These are phyloP conservation scores for Sebastes variabilis DNA, from an alignment of 2,797 vertebrate genomes.

Conservation along the genomic window DNA sequence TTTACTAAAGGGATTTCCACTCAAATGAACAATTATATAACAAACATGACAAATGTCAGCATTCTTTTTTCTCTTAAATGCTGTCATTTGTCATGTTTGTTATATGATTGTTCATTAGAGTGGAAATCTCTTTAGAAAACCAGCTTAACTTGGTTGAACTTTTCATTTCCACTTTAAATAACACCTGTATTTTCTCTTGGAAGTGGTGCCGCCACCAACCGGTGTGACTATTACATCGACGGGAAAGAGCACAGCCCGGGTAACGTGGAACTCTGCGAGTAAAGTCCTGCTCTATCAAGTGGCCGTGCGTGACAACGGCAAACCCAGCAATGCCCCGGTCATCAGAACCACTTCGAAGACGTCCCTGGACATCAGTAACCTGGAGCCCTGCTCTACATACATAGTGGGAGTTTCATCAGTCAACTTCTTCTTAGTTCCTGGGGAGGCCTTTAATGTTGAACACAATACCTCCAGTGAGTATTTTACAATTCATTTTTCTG, in stretches of 20 bases:
- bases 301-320: slow-evolving; percentile 51
- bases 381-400: slow-evolving; percentile 82
- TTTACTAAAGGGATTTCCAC: too few species aligned
- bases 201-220: slow-evolving; percentile 83
- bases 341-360: slow-evolving; percentile 48
- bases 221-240: slow-evolving; percentile 42
- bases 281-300: slow-evolving; percentile 82
- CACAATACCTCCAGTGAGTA: slow-evolving; percentile 80
- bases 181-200: slow-evolving; percentile 25
- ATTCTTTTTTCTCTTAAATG: too few species aligned
- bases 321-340: slow-evolving; percentile 2
- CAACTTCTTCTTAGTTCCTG: slow-evolving; percentile 76
- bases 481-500: not conserved
- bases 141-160: too few species aligned
- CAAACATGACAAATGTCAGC: too few species aligned
- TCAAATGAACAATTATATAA: too few species aligned
- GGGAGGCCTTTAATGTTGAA: slow-evolving; percentile 68
- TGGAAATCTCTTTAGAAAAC: too few species aligned
- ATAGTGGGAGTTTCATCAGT: slow-evolving; percentile 80
- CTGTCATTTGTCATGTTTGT: too few species aligned
- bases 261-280: slow-evolving; percentile 70
- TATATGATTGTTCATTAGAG: too few species aligned
- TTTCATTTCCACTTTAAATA: not conserved
- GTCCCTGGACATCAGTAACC: slow-evolving; percentile 57
- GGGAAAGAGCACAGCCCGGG: slow-evolving; percentile 52